Percentiles rank a stretch among this genome's conserved stretches.
These are phyloP conservation scores for Zaprionus tsacasi DNA, from an alignment of 1,140 invertebrate species.

Conservation along the genomic window DNA sequence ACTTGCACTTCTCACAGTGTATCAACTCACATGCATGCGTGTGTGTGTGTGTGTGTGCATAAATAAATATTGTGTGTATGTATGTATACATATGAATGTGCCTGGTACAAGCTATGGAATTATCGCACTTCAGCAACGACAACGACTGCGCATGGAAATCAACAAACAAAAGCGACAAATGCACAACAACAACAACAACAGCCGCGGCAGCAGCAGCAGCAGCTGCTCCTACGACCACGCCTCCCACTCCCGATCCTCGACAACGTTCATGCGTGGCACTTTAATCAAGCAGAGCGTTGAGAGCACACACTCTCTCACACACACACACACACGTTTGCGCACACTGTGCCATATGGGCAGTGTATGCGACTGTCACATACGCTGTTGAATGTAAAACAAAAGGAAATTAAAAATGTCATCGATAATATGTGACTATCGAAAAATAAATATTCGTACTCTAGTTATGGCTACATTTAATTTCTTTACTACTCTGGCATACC, in stretches of 20 bases:
- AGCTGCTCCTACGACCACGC: conserved; percentile 31
- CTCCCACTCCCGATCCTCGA: conserved; percentile 3
- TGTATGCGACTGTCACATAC: not conserved
- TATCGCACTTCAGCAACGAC: conserved; percentile 73
- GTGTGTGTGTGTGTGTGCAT: not conserved
- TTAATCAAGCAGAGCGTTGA: conserved; percentile 57
- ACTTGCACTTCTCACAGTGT: not conserved
- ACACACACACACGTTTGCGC: conserved; percentile 4
- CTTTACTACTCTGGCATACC: not conserved
- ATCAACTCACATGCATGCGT: not conserved
- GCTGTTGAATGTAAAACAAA: not conserved
- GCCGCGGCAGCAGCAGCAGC: conserved; percentile 17
- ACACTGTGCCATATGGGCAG: not conserved
- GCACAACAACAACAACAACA: conserved; percentile 46
- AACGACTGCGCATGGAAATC: conserved; percentile 55
- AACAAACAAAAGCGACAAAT: conserved; percentile 71
- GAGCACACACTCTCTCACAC: conserved; percentile 9
- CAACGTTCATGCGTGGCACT: conserved; percentile 43
- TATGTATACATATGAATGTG: conserved; percentile 13
- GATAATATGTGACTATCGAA: not conserved
- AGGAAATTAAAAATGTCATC: not conserved
- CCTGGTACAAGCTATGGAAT: conserved; percentile 54
- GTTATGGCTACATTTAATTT: not conserved
- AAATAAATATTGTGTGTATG: not conserved
- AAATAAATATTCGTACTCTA: not conserved